Conservation (phyloP, 1,140 invertebrate genomes). For the Saccostrea cuccullata region DNA sequence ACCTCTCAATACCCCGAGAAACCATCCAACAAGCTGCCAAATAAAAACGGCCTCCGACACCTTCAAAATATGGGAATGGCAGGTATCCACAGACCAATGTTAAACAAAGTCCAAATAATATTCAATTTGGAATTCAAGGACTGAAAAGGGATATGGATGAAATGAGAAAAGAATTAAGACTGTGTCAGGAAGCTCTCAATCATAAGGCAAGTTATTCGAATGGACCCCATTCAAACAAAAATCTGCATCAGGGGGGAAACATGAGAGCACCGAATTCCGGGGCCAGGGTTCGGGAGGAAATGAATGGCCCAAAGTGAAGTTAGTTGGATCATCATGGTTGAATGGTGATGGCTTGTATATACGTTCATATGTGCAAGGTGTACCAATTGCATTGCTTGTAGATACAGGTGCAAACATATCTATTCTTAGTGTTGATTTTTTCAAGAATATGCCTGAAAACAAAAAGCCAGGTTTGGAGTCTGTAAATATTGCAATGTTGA, state of each 20-base stretch:
- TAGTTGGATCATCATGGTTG: background rate
- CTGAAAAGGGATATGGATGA: background rate
- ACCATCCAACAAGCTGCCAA: background rate
- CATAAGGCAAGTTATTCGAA: background rate
- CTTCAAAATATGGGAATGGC: background rate
- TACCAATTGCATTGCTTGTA: constrained; percentile 21
- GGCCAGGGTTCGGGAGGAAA: constrained; percentile 6
- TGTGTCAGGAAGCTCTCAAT: background rate
- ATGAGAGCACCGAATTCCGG: background rate
- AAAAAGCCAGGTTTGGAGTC: background rate
- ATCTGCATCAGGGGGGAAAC: constrained; percentile 23
- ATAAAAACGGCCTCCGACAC: background rate
- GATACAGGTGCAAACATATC: constrained; percentile 44
- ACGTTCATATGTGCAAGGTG: background rate
- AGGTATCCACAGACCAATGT: background rate
- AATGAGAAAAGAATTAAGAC: background rate
- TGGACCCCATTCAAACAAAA: background rate
- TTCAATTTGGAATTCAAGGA: background rate
- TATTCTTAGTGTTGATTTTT: constrained; percentile 37
- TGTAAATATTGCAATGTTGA: constrained; percentile 35
- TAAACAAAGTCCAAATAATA: background rate
- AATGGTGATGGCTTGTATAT: constrained; percentile 38
- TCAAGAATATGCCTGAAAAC: background rate
- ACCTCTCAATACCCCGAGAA: background rate
- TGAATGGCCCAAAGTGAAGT: background rate